These are phyloP conservation scores for Charanyca ferruginea DNA, from an alignment of 2,888 invertebrate genomes.

Conservation along the genomic window DNA sequence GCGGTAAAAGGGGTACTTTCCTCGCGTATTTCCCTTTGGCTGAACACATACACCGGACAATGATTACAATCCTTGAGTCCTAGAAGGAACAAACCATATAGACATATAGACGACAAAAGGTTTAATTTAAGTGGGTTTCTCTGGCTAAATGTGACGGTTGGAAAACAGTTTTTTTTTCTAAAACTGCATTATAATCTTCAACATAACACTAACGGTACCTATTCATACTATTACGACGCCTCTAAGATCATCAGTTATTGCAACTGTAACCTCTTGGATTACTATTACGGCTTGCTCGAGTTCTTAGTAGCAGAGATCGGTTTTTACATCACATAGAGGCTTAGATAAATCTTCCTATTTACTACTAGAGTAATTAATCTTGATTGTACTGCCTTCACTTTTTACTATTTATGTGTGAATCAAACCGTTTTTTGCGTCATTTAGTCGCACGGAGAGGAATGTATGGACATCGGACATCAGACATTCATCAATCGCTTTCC, in stretches of 20 bases:
- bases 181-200: not conserved
- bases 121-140: too few species aligned
- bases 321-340: slow-evolving; percentile 31
- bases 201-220: slow-evolving; percentile 4
- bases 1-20: slow-evolving; percentile 13
- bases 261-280: slow-evolving; percentile 33
- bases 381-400: slow-evolving; percentile 47
- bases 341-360: slow-evolving; percentile 45
- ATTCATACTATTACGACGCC: slow-evolving; percentile 18
- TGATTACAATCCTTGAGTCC: not conserved
- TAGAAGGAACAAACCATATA: too few species aligned
- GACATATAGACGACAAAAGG: too few species aligned
- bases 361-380: slow-evolving; percentile 49
- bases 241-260: slow-evolving; percentile 11
- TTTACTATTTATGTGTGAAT: slow-evolving; percentile 53
- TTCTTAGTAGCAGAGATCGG: slow-evolving; percentile 30
- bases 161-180: not conserved
- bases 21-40: not conserved
- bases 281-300: slow-evolving; percentile 22
- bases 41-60: not conserved
- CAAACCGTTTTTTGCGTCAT: slow-evolving; percentile 44
- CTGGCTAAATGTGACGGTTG: too few species aligned
- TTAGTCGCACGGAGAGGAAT: slow-evolving; percentile 29
- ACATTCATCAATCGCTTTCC: slow-evolving; percentile 45
- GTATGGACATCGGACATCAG: slow-evolving; percentile 41